These are phyloP conservation scores for Sicus ferrugineus DNA, from an alignment of 2,888 invertebrate species.

Conservation along the genomic window DNA sequence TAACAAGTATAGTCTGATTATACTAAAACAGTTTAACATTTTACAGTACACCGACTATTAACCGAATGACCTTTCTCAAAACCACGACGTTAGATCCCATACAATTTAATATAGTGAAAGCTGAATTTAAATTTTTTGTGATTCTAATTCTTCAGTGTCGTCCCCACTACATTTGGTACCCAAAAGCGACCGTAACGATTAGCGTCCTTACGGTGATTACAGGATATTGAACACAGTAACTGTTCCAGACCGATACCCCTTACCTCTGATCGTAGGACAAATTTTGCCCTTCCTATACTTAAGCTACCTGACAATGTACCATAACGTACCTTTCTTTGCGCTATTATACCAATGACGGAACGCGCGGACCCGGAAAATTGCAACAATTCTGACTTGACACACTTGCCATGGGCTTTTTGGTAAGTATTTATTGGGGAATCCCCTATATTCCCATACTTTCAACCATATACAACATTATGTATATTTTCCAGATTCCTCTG, in stretches of 20 bases:
- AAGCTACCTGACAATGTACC: constrained; percentile 66
- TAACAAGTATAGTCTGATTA: constrained; percentile 2
- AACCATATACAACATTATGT: not conserved
- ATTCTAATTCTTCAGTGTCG: too few species aligned
- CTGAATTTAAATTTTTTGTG: too few species aligned
- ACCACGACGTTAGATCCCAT: too few species aligned
- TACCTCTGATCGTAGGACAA: constrained; percentile 59
- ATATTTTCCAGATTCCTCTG: constrained; percentile 57
- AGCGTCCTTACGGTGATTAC: not conserved
- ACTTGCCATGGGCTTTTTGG: constrained; percentile 61
- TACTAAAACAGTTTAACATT: constrained; percentile 11
- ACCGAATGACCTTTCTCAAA: too few species aligned
- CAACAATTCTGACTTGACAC: constrained; percentile 68
- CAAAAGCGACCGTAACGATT: not conserved
- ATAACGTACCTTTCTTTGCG: constrained; percentile 64
- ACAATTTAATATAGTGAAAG: too few species aligned
- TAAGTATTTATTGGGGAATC: constrained; percentile 43
- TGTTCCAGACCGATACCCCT: too few species aligned
- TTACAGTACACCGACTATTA: constrained; percentile 20
- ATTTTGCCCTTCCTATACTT: constrained; percentile 64
- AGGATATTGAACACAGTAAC: too few species aligned
- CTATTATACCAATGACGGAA: constrained; percentile 71
- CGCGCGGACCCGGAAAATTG: constrained; percentile 65
- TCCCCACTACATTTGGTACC: not conserved
- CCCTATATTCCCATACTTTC: not conserved